phyloP scores from a whole-genome alignment of 2,888 invertebrate genomes.

The Oasisia sp. region DNA sequence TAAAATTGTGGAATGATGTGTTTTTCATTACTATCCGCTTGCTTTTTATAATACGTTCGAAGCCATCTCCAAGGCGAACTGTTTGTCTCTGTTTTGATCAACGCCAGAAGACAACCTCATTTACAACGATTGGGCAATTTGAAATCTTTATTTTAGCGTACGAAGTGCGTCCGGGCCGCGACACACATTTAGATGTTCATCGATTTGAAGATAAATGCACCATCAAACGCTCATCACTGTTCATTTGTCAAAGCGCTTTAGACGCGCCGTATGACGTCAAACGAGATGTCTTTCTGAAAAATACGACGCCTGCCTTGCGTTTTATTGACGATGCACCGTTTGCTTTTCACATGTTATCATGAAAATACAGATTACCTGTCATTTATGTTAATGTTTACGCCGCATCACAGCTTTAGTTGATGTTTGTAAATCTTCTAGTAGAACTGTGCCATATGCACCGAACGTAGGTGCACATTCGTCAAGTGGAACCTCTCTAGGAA shows the following conservation, averaged over 20 bases:
- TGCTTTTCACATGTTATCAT: neutral
- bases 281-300: constrained; percentile 6
- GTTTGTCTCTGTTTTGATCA: neutral
- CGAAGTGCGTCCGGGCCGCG: neutral
- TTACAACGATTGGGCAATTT: neutral
- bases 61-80: neutral
- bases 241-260: neutral
- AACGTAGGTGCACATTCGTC: neutral
- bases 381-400: neutral
- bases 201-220: neutral
- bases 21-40: neutral
- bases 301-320: neutral
- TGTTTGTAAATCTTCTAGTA: neutral
- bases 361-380: neutral
- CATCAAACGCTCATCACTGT: constrained; percentile 2
- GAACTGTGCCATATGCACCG: neutral
- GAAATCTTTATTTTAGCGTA: neutral
- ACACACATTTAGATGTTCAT: neutral
- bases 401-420: neutral
- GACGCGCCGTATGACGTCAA: neutral
- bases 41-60: neutral
- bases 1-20: neutral
- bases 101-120: neutral
- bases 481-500: neutral
- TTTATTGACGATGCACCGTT: neutral